Evolutionary conservation across 2,888 invertebrate species (phyloP), one percentile per base, ranked within the genome.

Genomic region (Poecilobothrus nobilitatus): DNA sequence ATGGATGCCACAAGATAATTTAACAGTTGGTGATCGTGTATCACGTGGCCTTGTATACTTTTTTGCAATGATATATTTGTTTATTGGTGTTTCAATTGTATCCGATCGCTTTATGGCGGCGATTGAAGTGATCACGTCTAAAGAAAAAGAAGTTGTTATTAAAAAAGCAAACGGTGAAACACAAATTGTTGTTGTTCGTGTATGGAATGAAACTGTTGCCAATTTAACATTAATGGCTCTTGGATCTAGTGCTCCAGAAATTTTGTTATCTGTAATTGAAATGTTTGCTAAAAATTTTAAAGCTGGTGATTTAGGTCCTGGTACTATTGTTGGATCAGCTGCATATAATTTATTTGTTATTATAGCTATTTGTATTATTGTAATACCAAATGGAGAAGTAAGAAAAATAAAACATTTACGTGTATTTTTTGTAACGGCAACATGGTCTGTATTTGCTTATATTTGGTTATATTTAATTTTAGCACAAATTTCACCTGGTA

Each of bases 201-300:
- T 99, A 70, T 99, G 99, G 99, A 99, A 99, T 83, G 98, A 98
- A 81, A 98, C 99, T 2, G 98, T 99, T 64, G 97, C 97, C 73
- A 99, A 99, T 83, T 84, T 99, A 74, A 99, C 98, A 7, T 86
- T 99, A 68, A 99, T 99, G 99, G 99, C 99, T 18, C 84, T 99
- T 68, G 98, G 99, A 3, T 97, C 97, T 27, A 97, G 97, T 75
- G 98, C 98, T 2, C 99, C 99, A 0, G 99, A 99, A 83, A 99
- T 99, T 79, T 84, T 99, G 33, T 84, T 99, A 65, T 98, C 98
- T 18, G 93, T 98, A 75, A 98, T 99, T 78, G 99, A 99, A 84
- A 96, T 98, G 80, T 93, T 92, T 81, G 97, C 95, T 63, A 94
- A 95, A 81, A 89, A 92, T 78, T 99, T 97, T 79, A 85, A 95